Evolutionary conservation across 2,113 vertebrate species (phyloP).

Genomic region (Cephalopholis sonnerati): DNA sequence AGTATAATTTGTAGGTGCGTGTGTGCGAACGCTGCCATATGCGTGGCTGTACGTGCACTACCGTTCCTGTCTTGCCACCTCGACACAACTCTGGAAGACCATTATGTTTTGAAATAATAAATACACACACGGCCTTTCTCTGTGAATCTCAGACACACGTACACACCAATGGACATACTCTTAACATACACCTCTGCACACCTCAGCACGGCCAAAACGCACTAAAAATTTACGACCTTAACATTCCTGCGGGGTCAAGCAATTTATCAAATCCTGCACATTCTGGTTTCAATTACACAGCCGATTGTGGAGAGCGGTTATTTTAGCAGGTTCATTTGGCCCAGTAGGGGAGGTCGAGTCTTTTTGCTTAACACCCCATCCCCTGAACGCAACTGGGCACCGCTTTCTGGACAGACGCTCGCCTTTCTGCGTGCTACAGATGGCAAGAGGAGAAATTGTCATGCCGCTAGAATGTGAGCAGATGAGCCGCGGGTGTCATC

Average conservation of each 20-base stretch:
- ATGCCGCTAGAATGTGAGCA: conserved; percentile 47
- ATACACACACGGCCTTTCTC: conserved; percentile 63
- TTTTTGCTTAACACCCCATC: conserved; percentile 90
- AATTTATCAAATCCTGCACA: conserved; percentile 99
- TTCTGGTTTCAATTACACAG: conserved; percentile 99
- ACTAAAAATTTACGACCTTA: conserved; percentile 97
- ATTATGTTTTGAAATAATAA: conserved; percentile 82
- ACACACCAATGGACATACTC: conserved; percentile 66
- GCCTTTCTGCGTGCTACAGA: conserved; percentile 74
- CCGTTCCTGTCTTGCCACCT: conserved; percentile 29
- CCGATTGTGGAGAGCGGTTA: conserved; percentile 95
- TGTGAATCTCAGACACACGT: conserved; percentile 57
- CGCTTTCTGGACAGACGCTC: conserved; percentile 60
- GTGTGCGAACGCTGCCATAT: conserved; percentile 31
- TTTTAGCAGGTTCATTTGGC: conserved; percentile 99
- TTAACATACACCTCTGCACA: conserved; percentile 76
- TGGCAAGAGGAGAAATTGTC: conserved; percentile 52
- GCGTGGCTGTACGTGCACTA: conserved; percentile 41
- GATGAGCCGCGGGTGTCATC: conserved; percentile 73
- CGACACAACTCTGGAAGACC: conserved; percentile 84
- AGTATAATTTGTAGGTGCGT: conserved; percentile 37
- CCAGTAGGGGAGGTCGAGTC: conserved; percentile 92
- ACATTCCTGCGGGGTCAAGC: conserved; percentile 98
- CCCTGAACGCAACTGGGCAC: conserved; percentile 73
- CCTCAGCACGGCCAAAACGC: conserved; percentile 83